phyloP scores from a whole-genome alignment of 2,888 invertebrate species.

The Lasioglossum marginatum region DNA sequence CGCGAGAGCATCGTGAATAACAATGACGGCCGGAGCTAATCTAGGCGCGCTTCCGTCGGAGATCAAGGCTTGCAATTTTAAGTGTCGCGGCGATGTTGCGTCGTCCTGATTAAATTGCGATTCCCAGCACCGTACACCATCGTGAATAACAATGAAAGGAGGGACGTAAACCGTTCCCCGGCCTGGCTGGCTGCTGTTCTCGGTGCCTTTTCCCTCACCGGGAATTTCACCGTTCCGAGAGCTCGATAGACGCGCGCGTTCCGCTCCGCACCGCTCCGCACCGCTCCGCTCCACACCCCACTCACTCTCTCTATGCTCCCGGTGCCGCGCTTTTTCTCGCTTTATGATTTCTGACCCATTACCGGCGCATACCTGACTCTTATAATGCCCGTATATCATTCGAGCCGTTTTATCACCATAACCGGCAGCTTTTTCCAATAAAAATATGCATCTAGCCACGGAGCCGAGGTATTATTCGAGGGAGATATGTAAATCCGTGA shows the following conservation, averaged over 20 bases:
- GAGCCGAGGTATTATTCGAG: slow-evolving; percentile 54
- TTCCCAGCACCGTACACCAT: slow-evolving; percentile 63
- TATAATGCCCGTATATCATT: slow-evolving; percentile 48
- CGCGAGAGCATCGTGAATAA: slow-evolving; percentile 76
- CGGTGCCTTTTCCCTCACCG: slow-evolving; percentile 29
- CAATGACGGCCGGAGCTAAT: slow-evolving; percentile 76
- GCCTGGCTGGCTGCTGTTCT: neutral
- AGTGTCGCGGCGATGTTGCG: slow-evolving; percentile 73
- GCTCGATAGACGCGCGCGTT: slow-evolving; percentile 38
- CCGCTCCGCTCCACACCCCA: neutral
- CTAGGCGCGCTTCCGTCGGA: slow-evolving; percentile 64
- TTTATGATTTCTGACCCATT: slow-evolving; percentile 58
- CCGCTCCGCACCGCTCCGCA: neutral
- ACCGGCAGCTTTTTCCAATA: slow-evolving; percentile 50
- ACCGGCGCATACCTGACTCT: slow-evolving; percentile 41
- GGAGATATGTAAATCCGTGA: slow-evolving; percentile 61
- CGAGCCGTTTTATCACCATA: slow-evolving; percentile 54
- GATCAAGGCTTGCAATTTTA: slow-evolving; percentile 77
- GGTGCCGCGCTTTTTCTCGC: slow-evolving; percentile 20
- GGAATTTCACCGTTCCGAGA: slow-evolving; percentile 33
- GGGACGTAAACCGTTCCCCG: slow-evolving; percentile 5
- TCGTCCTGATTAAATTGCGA: slow-evolving; percentile 77
- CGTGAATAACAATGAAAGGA: slow-evolving; percentile 78
- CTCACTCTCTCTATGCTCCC: neutral
- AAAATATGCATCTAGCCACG: slow-evolving; percentile 55